These are phyloP conservation scores for Maniola jurtina DNA, from an alignment of 1,140 invertebrate genomes.

Conservation along the genomic window DNA sequence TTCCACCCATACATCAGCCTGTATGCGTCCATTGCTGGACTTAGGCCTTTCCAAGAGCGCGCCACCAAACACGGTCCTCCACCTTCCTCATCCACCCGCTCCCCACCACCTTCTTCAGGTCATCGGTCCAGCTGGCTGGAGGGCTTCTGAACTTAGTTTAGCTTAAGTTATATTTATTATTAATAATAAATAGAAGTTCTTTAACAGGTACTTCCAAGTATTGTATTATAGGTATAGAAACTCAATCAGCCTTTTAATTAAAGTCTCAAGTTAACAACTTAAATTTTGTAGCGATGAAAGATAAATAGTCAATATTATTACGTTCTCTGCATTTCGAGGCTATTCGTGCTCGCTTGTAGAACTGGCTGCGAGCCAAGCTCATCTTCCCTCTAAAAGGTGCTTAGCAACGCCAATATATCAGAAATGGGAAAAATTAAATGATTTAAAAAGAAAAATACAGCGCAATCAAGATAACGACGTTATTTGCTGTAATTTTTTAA, in stretches of 20 bases:
- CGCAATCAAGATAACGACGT: slow-evolving; percentile 17
- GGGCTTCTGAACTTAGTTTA: too few relatives aligned
- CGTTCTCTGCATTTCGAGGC: slow-evolving; percentile 10
- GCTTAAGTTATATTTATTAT: too few relatives aligned
- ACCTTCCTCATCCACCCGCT: too few relatives aligned
- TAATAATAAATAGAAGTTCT: not conserved
- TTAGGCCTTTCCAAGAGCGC: too few relatives aligned
- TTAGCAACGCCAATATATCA: slow-evolving; percentile 39
- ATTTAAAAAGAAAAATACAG: slow-evolving; percentile 17
- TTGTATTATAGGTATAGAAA: not conserved
- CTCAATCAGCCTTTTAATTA: slow-evolving; percentile 7
- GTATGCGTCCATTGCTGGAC: too few relatives aligned
- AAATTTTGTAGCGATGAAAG: slow-evolving; percentile 19
- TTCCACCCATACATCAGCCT: too few relatives aligned
- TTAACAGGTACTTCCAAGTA: not conserved
- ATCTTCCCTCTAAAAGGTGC: slow-evolving; percentile 38
- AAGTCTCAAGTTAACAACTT: slow-evolving; percentile 15
- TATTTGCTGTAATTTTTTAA: not conserved
- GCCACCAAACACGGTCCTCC: too few relatives aligned
- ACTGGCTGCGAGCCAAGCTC: slow-evolving; percentile 35
- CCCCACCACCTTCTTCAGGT: too few relatives aligned
- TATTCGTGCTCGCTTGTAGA: slow-evolving; percentile 12
- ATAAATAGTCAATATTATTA: slow-evolving; percentile 19
- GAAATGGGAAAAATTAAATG: slow-evolving; percentile 35
- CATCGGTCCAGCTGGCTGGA: too few relatives aligned